Conservation (phyloP, 1,140 invertebrate genomes). For the Drosophila ohnishii region DNA sequence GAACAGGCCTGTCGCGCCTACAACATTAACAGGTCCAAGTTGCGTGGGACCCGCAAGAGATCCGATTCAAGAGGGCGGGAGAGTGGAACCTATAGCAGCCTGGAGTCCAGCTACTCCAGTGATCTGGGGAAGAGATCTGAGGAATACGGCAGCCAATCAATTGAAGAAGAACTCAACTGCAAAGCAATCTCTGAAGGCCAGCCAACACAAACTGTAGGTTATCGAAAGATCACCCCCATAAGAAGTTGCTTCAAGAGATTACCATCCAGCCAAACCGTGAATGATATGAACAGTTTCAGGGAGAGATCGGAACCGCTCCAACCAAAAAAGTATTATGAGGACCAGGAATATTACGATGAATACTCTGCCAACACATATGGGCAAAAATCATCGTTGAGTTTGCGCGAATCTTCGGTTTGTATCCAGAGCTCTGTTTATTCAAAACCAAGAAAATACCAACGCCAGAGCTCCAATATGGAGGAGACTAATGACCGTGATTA, state of each 20-base stretch:
- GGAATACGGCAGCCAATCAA: background rate
- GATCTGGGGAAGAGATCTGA: background rate
- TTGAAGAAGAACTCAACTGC: background rate
- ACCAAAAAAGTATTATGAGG: background rate
- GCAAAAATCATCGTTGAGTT: background rate
- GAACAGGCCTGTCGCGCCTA: constrained; percentile 32
- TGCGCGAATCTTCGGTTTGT: background rate
- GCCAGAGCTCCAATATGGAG: background rate
- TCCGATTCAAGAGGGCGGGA: background rate
- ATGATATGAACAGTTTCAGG: too few relatives aligned
- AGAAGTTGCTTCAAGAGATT: constrained; percentile 16
- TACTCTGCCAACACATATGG: background rate
- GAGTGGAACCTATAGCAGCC: background rate
- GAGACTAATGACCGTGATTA: constrained; percentile 6
- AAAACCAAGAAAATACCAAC: constrained; percentile 6
- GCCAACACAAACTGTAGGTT: constrained; percentile 1
- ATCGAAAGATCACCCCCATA: background rate
- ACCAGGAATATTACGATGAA: background rate
- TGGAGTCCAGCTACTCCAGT: constrained; percentile 3
- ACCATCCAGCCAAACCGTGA: constrained; percentile 1
- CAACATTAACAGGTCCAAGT: constrained; percentile 23
- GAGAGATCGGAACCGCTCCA: too few relatives aligned
- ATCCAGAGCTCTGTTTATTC: background rate
- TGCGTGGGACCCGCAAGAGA: background rate
- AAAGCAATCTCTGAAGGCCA: background rate